phyloP scores from a whole-genome alignment of 2,888 invertebrate genomes.

The Tenthredo notha region DNA sequence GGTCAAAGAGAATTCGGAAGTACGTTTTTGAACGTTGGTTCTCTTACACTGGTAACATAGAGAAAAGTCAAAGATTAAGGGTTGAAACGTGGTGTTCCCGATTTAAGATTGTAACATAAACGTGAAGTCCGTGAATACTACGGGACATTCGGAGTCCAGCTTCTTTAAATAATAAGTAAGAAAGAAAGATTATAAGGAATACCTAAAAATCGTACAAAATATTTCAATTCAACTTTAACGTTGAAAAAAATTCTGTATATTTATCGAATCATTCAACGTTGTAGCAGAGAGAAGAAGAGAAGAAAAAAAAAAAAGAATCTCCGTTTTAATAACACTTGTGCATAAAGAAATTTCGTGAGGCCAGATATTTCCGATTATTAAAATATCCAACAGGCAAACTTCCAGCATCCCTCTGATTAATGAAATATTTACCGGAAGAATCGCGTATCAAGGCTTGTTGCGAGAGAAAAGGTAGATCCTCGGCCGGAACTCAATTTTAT shows the following conservation, averaged over 20 bases:
- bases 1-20: constrained; percentile 65
- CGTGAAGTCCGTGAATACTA: constrained; percentile 31
- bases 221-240: not conserved
- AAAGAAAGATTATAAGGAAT: not conserved
- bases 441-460: constrained; percentile 1
- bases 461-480: not conserved
- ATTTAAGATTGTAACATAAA: not conserved
- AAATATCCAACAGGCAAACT: constrained; percentile 45
- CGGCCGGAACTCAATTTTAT: not conserved
- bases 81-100: not conserved
- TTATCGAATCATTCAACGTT: not conserved
- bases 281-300: too few species aligned
- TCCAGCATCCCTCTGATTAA: constrained; percentile 22
- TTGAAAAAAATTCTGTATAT: not conserved
- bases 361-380: constrained; percentile 24
- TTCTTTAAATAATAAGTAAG: not conserved
- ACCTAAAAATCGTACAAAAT: not conserved
- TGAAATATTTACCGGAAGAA: constrained; percentile 43
- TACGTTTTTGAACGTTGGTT: constrained; percentile 63
- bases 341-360: constrained; percentile 52
- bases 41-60: constrained; percentile 66
- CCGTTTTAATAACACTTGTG: constrained; percentile 22
- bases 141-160: too few species aligned
- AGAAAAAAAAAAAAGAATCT: not conserved
- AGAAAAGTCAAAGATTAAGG: constrained; percentile 57